Evolutionary conservation across 2,888 invertebrate species (phyloP).

Genomic region (Leuctra nigra): DNA sequence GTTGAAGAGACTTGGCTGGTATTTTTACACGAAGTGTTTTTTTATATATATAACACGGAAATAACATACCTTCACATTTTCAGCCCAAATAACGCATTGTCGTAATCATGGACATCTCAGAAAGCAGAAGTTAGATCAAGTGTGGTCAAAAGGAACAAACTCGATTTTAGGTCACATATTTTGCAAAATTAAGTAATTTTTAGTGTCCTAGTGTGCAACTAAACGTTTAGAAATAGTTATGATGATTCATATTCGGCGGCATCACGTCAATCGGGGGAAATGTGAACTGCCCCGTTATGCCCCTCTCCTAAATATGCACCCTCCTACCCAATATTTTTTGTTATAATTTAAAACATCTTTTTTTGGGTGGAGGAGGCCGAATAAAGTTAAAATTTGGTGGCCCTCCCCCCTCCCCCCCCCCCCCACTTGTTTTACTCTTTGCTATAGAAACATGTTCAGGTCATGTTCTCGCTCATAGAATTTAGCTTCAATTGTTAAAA

Average conservation of each 20-base stretch:
- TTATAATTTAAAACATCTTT: too few relatives aligned
- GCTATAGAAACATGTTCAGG: too few relatives aligned
- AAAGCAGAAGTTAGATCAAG: neutral
- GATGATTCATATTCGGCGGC: neutral
- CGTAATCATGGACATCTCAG: neutral
- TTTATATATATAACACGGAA: neutral
- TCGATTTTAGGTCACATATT: neutral
- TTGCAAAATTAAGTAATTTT: constrained; percentile 1
- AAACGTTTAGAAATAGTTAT: neutral
- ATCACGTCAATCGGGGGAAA: neutral
- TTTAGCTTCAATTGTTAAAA: too few relatives aligned
- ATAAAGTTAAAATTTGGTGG: too few relatives aligned
- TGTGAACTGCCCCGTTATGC: neutral
- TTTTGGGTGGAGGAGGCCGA: too few relatives aligned
- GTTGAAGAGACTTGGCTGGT: too few relatives aligned
- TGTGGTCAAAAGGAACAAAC: neutral
- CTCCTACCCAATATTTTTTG: too few relatives aligned
- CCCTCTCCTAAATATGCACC: neutral
- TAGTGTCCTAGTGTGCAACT: neutral
- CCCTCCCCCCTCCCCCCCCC: too few relatives aligned
- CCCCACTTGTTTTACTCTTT: too few relatives aligned
- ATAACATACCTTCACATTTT: neutral
- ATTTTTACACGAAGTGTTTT: too few relatives aligned
- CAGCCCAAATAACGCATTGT: neutral
- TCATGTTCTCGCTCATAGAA: too few relatives aligned